Base-by-base conservation (phyloP, 2,888 invertebrate genomes). In the Saturnia japonica region DNA sequence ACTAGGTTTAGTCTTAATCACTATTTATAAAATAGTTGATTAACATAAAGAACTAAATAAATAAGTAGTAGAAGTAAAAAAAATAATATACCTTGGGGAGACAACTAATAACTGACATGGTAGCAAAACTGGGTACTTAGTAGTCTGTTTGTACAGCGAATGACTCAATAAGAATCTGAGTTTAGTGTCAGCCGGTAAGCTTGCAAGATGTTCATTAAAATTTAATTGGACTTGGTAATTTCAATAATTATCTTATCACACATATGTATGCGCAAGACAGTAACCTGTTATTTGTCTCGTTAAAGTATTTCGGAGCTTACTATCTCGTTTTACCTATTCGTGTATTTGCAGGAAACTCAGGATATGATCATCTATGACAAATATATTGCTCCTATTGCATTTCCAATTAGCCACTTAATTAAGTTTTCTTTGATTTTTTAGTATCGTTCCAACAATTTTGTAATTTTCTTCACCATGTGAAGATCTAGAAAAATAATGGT, bases 131-230 rank as follows among this genome's bases (percentile, higher is more conserved):
- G 64, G 64, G 40, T 64, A 40, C 22, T 64, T 64, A 69, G 54
- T 67, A 70, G 54, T 42, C 75, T 75, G 75, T 74, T 72, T 75
- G 72, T 72, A 72, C 74, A 75, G 67, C 68, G 72, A 75, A 80
- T 78, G 74, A 70, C 78, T 80, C 74, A 75, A 77, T 81, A 79
- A 77, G 70, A 75, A 76, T 70, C 72, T 76, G 71, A 76, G 75
- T 76, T 81, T 79, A 81, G 74, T 76, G 68, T 60, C 70, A 68
- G 28, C 76, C 76, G 70, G 73, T 74, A 76, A 75, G 75, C 75
- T 79, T 79, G 76, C 75, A 75, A 76, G 78, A 76, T 76, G 77
- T 76, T 76, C 78, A 79, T 77, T 78, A 74, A 80, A 78, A 76
- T 79, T 76, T 78, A 74, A 79, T 77, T 75, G 75, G 71, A 74